Base-by-base conservation (phyloP, 2,797 vertebrate genomes). In the Tragopan temminckii region DNA sequence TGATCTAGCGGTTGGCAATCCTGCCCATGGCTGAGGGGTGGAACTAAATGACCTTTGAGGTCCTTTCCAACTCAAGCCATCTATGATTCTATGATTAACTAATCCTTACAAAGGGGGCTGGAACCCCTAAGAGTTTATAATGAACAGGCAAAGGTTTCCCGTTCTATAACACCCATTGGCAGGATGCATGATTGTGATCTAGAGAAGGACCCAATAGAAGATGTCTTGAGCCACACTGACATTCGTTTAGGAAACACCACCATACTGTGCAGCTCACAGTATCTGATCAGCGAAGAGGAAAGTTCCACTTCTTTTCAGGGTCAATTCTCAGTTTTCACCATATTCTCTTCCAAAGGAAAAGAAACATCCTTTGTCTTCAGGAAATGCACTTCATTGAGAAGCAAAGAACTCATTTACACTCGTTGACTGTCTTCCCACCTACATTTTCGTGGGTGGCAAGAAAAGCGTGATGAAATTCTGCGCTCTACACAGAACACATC, bases 341-440 rank as follows among this genome's bases (percentile, higher is more conserved):
- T 36, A 74, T 78, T 31, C 29, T 40, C 63, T 64, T 50, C 12
- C 20, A 81, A 81, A 78, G 35, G 11, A 92, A 85, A 85, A 79
- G 3, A 10, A 92, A 84, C 5, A 23, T 21, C 27, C 31, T 0
- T 0, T 35, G 7, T 53, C 77, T 89, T 85, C 46, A 76, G n/a
- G 33, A 90, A 93, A 89, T 23, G 9, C 4, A 53, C 20, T 63
- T 88, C 23, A 53, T 59, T 43, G 40, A 67, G 40, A 86, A 61
- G 7, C 10, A 90, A 89, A 83, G 45, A 63, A 23, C 45, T 89
- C 16, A 80, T 75, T 63, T 23, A 20, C 40, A 80, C 33, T 16
- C 85, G 35, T 19, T 72, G 17, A 50, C 24, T 62, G 11, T 35
- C 40, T 61, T 70, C 33, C 27, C 66, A 20, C 6, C 3, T 25